Percentiles rank a stretch among this genome's conserved stretches.
Evolutionary conservation across 2,888 invertebrate genomes (phyloP).

Genomic region (Hyppa rectilinea): DNA sequence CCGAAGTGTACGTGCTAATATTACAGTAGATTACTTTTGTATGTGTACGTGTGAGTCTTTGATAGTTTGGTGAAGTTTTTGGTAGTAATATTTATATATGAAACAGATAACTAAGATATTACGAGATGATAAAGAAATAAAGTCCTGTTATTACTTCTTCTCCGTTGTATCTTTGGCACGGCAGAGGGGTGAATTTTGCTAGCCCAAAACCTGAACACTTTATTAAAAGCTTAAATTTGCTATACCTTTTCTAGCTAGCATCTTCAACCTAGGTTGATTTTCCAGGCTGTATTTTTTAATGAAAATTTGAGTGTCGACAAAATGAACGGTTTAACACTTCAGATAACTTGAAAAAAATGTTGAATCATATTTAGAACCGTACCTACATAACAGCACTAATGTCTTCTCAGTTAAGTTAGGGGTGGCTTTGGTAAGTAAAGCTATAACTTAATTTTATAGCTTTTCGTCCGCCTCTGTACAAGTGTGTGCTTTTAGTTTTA

Average conservation of each 20-base stretch:
- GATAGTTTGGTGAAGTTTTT: conserved; percentile 8
- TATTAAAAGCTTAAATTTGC: neutral
- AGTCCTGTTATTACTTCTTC: neutral
- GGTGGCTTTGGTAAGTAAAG: too few relatives aligned
- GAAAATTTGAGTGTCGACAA: conserved; percentile 2
- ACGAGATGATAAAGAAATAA: neutral
- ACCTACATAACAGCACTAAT: too few relatives aligned
- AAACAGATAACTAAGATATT: neutral
- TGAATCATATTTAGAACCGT: too few relatives aligned
- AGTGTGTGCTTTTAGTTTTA: too few relatives aligned
- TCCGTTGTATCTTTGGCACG: too few relatives aligned
- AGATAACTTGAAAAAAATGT: neutral
- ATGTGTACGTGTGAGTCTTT: conserved; percentile 26
- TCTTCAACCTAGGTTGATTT: neutral
- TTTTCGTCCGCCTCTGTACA: too few relatives aligned
- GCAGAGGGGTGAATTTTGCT: neutral
- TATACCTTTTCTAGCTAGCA: neutral
- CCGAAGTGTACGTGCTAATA: conserved; percentile 69
- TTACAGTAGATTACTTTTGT: conserved; percentile 57
- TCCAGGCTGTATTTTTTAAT: neutral
- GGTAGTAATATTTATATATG: neutral
- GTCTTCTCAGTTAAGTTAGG: too few relatives aligned
- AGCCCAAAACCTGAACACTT: neutral
- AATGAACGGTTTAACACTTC: neutral
- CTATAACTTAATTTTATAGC: too few relatives aligned